A percentile compares a stretch with the other conserved stretches of the same genome.
Evolutionary conservation across 1,140 invertebrate genomes (phyloP).

Genomic region (Aphaenogaster rudis): DNA sequence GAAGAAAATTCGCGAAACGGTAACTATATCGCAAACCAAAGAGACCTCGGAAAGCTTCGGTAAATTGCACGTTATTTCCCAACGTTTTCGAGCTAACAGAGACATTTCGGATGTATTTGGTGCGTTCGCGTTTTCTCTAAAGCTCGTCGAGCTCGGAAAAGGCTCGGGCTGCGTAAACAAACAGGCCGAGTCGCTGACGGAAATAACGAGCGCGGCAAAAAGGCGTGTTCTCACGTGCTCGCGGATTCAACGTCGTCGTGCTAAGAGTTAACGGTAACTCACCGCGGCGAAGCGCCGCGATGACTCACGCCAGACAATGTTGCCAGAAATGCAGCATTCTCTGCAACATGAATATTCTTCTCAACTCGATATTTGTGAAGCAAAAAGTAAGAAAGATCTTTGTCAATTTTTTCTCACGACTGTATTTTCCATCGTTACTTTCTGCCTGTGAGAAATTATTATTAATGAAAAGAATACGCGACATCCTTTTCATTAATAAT

Average conservation of each 20-base stretch:
- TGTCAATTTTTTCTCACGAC: neutral
- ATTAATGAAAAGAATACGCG: neutral
- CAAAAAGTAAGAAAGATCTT: neutral
- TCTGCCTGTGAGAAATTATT: neutral
- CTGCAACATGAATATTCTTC: constrained; percentile 36
- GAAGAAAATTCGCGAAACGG: neutral
- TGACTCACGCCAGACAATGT: constrained; percentile 67
- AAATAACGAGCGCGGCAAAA: constrained; percentile 56
- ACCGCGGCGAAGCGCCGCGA: constrained; percentile 50
- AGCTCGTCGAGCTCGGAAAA: constrained; percentile 8
- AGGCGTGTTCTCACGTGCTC: constrained; percentile 72
- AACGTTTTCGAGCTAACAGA: neutral
- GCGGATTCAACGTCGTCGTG: constrained; percentile 68
- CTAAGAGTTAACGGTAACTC: constrained; percentile 75
- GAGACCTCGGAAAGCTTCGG: no score
- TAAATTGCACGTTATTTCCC: constrained; percentile 7
- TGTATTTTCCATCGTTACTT: neutral
- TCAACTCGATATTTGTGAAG: neutral
- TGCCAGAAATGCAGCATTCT: constrained; percentile 55
- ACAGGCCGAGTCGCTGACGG: constrained; percentile 34
- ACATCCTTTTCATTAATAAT: no score
- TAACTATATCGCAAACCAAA: neutral
- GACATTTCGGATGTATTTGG: neutral
- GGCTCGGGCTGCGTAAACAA: constrained; percentile 20
- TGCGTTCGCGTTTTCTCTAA: constrained; percentile 18